These are phyloP conservation scores for Malacoctenus gilli DNA, from an alignment of 2,797 vertebrate genomes.

Conservation along the genomic window DNA sequence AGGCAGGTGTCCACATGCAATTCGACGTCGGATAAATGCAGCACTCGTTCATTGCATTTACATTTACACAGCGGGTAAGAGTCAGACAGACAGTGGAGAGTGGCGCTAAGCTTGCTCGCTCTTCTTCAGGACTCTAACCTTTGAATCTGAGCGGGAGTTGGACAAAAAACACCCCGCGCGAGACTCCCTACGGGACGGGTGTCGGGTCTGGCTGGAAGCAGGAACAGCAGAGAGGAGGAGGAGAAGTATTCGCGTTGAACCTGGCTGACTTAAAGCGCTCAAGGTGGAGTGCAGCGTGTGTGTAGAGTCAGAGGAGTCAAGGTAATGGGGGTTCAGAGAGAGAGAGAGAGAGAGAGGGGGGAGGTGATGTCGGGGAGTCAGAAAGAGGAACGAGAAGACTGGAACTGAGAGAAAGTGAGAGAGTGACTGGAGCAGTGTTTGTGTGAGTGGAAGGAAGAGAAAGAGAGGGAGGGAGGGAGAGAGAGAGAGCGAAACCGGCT, in stretches of 20 bases:
- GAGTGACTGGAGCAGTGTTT: constrained; percentile 44
- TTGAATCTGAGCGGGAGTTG: constrained; percentile 14
- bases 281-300: constrained; percentile 50
- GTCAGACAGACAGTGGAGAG: constrained; percentile 70
- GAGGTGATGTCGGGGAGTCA: constrained; percentile 15
- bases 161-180: constrained; percentile 14
- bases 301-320: constrained; percentile 64
- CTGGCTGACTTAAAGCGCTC: constrained; percentile 42
- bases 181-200: constrained; percentile 12
- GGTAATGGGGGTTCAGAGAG: constrained; percentile 26
- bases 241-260: constrained; percentile 20
- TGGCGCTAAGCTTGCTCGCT: constrained; percentile 51
- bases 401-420: constrained; percentile 28
- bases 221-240: constrained; percentile 31
- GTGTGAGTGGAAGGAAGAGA: constrained; percentile 66
- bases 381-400: constrained; percentile 31
- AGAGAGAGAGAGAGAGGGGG: constrained; percentile 18
- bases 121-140: constrained; percentile 24
- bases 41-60: constrained; percentile 73
- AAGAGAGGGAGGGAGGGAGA: constrained; percentile 65
- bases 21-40: constrained; percentile 75
- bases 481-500: constrained; percentile 65
- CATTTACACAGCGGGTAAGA: constrained; percentile 73
- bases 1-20: constrained; percentile 71
- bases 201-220: constrained; percentile 29